Percentiles rank a stretch among this genome's conserved stretches.
Evolutionary conservation across 1,140 invertebrate species (phyloP).

Genomic region (Liolophura sinensis): DNA sequence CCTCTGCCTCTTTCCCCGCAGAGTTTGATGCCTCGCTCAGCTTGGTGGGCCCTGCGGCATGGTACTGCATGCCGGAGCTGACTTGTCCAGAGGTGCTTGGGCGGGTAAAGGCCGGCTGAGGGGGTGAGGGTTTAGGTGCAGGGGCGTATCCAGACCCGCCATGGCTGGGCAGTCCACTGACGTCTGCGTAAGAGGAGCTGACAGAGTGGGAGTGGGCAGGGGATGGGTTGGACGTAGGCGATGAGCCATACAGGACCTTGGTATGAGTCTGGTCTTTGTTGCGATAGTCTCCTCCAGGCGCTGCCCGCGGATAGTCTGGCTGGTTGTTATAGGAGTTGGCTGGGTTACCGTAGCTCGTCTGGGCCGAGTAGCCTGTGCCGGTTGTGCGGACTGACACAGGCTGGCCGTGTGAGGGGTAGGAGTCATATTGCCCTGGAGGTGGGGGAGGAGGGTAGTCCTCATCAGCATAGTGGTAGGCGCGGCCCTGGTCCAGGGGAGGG

Average conservation of each 20-base stretch:
- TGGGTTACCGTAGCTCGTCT: constrained; percentile 4
- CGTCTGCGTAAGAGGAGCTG: no score
- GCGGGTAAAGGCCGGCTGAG: no score
- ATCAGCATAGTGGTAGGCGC: constrained; percentile 15
- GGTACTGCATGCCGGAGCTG: constrained; percentile 7
- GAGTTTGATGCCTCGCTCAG: not conserved
- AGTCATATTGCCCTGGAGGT: constrained; percentile 14
- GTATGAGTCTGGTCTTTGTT: no score
- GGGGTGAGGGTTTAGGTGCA: no score
- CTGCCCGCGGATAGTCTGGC: no score
- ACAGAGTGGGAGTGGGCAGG: no score
- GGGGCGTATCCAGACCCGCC: no score
- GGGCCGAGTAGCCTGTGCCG: not conserved
- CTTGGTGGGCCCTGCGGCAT: not conserved
- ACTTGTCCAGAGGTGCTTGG: constrained; percentile 8
- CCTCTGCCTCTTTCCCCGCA: constrained; percentile 70
- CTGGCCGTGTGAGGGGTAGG: constrained; percentile 11
- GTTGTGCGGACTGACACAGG: not conserved
- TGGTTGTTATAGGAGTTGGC: no score
- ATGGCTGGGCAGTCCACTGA: no score
- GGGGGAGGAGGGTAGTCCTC: constrained; percentile 26
- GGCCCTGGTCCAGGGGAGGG: constrained; percentile 12
- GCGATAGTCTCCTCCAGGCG: no score
- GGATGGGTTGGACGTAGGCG: no score
- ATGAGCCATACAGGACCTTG: no score